Evolutionary conservation across 2,888 invertebrate genomes (phyloP).

Genomic region (Drosophila falleni): DNA sequence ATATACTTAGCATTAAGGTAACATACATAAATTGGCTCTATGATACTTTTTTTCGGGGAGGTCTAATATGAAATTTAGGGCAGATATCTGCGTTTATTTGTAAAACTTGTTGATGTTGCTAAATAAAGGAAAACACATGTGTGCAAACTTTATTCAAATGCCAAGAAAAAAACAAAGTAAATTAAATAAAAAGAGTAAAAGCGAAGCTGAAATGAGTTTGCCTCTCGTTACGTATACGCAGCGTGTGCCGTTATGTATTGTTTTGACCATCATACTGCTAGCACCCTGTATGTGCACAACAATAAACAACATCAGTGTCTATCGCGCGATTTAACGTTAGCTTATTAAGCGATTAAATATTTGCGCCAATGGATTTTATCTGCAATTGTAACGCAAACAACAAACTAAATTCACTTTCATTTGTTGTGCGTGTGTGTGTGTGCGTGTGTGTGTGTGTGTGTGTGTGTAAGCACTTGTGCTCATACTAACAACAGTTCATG

Average conservation of each 20-base stretch:
- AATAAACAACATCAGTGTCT: conserved; percentile 38
- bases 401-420: conserved; percentile 58
- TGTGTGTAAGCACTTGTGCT: neutral
- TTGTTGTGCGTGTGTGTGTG: conserved; percentile 4
- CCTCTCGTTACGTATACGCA: conserved; percentile 67
- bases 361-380: conserved; percentile 28
- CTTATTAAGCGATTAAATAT: conserved; percentile 58
- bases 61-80: conserved; percentile 66
- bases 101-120: conserved; percentile 56
- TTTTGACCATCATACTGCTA: conserved; percentile 9
- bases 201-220: conserved; percentile 2
- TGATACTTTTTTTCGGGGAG: conserved; percentile 22
- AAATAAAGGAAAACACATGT: conserved; percentile 74
- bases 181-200: conserved; percentile 14
- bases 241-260: conserved; percentile 31
- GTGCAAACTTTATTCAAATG: conserved; percentile 67
- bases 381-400: conserved; percentile 37
- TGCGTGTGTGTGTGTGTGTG: neutral
- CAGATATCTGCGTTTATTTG: conserved; percentile 76
- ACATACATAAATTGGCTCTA: conserved; percentile 41
- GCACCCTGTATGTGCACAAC: conserved; percentile 17
- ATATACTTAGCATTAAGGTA: conserved; percentile 53
- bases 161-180: conserved; percentile 14
- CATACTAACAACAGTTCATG: conserved; percentile 38
- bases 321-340: conserved; percentile 36